Evolutionary conservation across 2,888 invertebrate genomes (phyloP), one percentile per base, ranked within the genome.

Genomic region (Spodoptera littoralis): DNA sequence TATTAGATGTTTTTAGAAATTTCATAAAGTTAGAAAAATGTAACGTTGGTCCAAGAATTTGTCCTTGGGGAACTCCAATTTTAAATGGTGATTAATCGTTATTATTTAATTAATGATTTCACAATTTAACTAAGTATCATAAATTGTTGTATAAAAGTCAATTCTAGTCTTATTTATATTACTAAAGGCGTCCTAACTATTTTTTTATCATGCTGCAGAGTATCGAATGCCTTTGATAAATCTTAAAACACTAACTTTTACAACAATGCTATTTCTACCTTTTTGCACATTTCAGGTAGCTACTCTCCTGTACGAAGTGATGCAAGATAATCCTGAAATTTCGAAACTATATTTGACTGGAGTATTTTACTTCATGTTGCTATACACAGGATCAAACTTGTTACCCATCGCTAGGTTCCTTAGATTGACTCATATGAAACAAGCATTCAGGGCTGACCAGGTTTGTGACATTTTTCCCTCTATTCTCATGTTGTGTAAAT

Each of bases 371-470:
- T 99, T 99, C 90, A 99, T 99, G 95, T 95, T 99, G 71, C 97
- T 99, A 97, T 99, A 99, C 90, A 99, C 99, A 0, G 99, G 99
- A 12, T 99, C 99, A 43, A 99, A 99, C 87, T 97, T 99, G 65
- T 95, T 99, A 73, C 99, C 99, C 0, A 97, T 99, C 57, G 99
- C 99, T 0, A 96, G 97, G 83, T 99, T 99, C 92, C 95, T 99
- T 54, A 97, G 99, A 84, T 95, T 99, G 77, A 98, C 99, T 2
- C 99, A 99, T 88, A 97, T 98, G 94, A 98, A 98, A 85, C 99
- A 99, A 90, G 98, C 99, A 0, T 99, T 99, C 86, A 96, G 98
- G 82, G 97, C 97, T 47, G 98, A 98, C 78, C 98, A 98, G 94
- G 98, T 98, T 86, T 89, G 95, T 89, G 1, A 12, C 30, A 46